A percentile compares a stretch with the other conserved stretches of the same genome.
Conservation (phyloP, 2,888 invertebrate genomes). For the Tetragonula carbonaria region DNA sequence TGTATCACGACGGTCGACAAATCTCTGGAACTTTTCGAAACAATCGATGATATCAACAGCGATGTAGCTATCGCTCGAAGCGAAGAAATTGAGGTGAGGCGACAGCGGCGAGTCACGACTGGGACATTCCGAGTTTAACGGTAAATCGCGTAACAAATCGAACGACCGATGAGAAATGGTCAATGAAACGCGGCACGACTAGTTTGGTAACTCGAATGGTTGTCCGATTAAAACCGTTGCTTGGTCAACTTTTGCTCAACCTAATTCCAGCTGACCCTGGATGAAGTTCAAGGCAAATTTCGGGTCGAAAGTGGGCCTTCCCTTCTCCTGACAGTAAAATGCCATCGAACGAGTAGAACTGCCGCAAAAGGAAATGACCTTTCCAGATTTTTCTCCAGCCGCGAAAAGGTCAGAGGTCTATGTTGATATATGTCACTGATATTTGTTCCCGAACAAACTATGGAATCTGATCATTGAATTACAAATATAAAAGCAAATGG, state of each 20-base stretch:
- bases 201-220: conserved; percentile 40
- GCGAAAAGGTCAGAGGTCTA: neutral
- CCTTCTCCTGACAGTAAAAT: neutral
- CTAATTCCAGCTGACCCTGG: conserved; percentile 46
- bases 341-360: neutral
- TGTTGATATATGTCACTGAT: too few species aligned
- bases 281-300: conserved; percentile 43
- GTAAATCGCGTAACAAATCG: conserved; percentile 39
- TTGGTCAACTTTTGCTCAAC: conserved; percentile 58
- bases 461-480: too few species aligned
- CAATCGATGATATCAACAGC: too few species aligned
- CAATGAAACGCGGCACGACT: conserved; percentile 40
- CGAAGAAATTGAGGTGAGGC: neutral
- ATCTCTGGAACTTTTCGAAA: neutral
- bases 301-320: conserved; percentile 12
- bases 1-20: neutral
- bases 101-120: neutral
- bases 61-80: neutral
- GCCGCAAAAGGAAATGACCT: neutral
- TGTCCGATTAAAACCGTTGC: conserved; percentile 55
- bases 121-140: conserved; percentile 11
- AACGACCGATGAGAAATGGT: conserved; percentile 33
- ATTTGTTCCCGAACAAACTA: too few species aligned
- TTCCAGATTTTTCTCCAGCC: neutral
- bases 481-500: too few species aligned